Base-by-base conservation (phyloP, 2,888 invertebrate genomes). In the Lochmaea crataegi region DNA sequence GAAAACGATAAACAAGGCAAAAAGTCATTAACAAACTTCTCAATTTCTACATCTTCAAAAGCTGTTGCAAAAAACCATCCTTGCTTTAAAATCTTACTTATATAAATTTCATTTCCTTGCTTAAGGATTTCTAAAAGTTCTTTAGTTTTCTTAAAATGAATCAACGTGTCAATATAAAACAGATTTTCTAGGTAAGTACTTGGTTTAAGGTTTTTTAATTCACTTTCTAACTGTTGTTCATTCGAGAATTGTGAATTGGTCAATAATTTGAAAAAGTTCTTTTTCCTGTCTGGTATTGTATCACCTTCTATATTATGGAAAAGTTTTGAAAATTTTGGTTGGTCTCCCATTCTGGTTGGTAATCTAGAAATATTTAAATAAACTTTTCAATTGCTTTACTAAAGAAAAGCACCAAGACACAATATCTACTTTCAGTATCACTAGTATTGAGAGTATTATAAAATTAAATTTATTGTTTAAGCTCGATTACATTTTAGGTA, bases 61-160 rank as follows among this genome's bases (percentile, higher is more conserved):
- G 72, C 74, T 41, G 77, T 76, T 73, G 77, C 65, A 53, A 82
- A 79, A 65, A 80, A 80, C 82, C 82, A 82, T 60, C 18, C n/a
- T 64, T 81, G 77, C 63, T 80, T 82, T 57, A 80, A 68, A 38
- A 82, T 77, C 64, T 76, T 77, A 66, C 79, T 80, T 4, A 79
- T 76, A 22, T 79, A 75, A 9, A 78, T 67, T 53, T 80, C 81
- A 75, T 79, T 78, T 75, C 80, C 82, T 67, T 69, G 72, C 73
- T 77, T 71, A 26, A 82, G 68, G 51, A 82, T 63, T 56, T 78
- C 75, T 12, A 77, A 48, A 5, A 82, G 74, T 65, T 77, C 76
- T 2, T 69, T 65, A 4, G 74, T 74, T 56, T 73, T 75, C 60
- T 75, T 78, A 61, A 79, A 81, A 63, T 77, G 75, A 57, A 83